Evolutionary conservation across 2,888 invertebrate species (phyloP), one percentile per base, ranked within the genome.

Genomic region (Andrena hattorfiana): DNA sequence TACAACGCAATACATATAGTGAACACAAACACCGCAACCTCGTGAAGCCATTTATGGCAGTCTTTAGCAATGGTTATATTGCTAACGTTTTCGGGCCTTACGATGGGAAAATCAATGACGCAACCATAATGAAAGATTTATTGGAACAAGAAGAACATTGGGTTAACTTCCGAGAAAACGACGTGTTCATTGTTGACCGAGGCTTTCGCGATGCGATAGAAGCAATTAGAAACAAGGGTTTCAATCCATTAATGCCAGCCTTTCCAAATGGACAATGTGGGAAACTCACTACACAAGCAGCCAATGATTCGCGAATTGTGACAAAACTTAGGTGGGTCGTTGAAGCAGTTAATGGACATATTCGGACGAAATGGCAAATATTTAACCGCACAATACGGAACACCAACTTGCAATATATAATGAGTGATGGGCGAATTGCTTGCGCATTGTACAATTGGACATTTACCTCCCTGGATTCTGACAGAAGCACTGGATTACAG

Each of bases 11-110:
- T n/a, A n/a, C n/a, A n/a, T n/a, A n/a, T n/a, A n/a, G n/a, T n/a
- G n/a, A n/a, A n/a, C 35, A 35, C 35, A 35, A 35, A 49, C 49
- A 49, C 49, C 49, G 49, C 49, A 49, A 49, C n/a, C 49, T 49
- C 49, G 49, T 49, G 49, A 49, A 49, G 49, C 49, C 49, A 49
- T 49, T 49, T 49, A 49, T 49, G 49, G n/a, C 49, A 49, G n/a
- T 49, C n/a, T 49, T 49, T n/a, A 49, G 49, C n/a, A 49, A 49
- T 49, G 49, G n/a, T 49, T 49, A 49, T 49, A 49, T 49, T 49
- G 49, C 49, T 49, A 49, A 49, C 49, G 49, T 49, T 49, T 49
- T 49, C 49, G 35, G 10, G 35, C 35, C 35, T 35, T 35, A 35
- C 2, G 35, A 35, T 35, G 35, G 8, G 35, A 35, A 49, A n/a